Percentiles rank a stretch among this genome's conserved stretches.
Evolutionary conservation across 2,797 vertebrate genomes (phyloP).

Genomic region (Sternotherus odoratus): DNA sequence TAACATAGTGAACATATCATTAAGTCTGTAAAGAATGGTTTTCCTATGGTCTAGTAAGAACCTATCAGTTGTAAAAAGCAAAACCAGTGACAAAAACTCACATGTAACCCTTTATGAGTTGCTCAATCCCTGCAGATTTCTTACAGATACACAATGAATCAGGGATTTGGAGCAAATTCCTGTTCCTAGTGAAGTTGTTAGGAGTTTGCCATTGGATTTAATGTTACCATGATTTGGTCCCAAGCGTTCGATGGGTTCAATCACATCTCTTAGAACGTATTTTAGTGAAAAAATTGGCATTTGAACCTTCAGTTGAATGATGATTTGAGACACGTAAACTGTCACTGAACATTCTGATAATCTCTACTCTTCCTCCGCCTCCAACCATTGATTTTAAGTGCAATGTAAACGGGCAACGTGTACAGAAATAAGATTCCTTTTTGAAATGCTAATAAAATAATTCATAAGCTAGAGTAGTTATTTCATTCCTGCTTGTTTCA

Average conservation of each 20-base stretch:
- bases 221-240: neutral
- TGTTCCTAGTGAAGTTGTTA: neutral
- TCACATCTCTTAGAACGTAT: neutral
- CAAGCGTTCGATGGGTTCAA: neutral
- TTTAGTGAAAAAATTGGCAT: neutral
- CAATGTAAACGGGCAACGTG: accelerated
- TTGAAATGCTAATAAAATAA: slow-evolving; percentile 51
- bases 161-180: neutral
- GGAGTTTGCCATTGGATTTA: neutral
- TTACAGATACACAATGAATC: neutral
- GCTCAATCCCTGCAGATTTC: neutral
- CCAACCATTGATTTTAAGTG: neutral
- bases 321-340: neutral
- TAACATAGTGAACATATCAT: neutral
- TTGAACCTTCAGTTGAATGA: neutral
- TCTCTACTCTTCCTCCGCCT: neutral
- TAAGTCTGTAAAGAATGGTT: neutral
- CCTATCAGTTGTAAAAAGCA: neutral
- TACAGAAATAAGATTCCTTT: neutral
- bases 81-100: neutral
- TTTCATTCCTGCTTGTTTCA: neutral
- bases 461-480: neutral
- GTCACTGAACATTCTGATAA: neutral
- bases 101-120: neutral
- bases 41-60: neutral